Conservation (phyloP, 2,888 invertebrate genomes). For the Yponomeuta cagnagella region DNA sequence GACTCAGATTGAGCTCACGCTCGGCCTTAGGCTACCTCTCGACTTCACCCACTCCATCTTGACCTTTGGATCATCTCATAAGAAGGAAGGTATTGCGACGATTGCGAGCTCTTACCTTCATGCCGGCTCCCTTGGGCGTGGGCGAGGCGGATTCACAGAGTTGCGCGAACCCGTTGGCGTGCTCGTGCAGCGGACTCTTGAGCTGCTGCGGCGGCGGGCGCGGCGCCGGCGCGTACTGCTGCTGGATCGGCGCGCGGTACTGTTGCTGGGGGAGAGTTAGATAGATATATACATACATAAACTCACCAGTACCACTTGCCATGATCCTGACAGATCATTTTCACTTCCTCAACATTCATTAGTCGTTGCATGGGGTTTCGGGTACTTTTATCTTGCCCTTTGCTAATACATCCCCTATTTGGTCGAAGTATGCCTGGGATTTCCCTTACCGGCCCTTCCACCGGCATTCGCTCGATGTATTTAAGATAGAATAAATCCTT, state of each 20-base stretch:
- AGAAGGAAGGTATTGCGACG: too few relatives aligned
- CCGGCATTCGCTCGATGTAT: too few relatives aligned
- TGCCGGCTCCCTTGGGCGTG: constrained; percentile 55
- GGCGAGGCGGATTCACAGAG: constrained; percentile 77
- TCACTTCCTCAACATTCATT: too few relatives aligned
- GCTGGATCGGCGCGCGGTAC: constrained; percentile 64
- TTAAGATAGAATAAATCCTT: not conserved
- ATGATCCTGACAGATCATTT: too few relatives aligned
- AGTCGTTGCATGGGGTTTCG: too few relatives aligned
- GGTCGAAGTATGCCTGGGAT: too few relatives aligned
- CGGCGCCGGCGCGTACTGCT: constrained; percentile 59
- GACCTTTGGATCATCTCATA: not conserved
- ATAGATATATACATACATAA: not conserved
- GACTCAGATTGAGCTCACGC: too few relatives aligned
- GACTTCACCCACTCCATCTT: not conserved
- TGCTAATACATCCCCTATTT: too few relatives aligned
- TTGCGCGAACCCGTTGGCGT: constrained; percentile 72
- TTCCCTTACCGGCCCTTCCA: too few relatives aligned
- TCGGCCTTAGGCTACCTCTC: not conserved
- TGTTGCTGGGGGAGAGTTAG: constrained; percentile 42
- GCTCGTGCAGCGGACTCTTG: constrained; percentile 75
- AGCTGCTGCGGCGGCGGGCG: constrained; percentile 70
- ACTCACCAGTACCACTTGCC: too few relatives aligned
- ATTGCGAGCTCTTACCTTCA: not conserved
- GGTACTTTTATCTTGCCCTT: too few relatives aligned